Evolutionary conservation across 2,797 vertebrate species (phyloP).

Genomic region (Gadopsis bispinosus): DNA sequence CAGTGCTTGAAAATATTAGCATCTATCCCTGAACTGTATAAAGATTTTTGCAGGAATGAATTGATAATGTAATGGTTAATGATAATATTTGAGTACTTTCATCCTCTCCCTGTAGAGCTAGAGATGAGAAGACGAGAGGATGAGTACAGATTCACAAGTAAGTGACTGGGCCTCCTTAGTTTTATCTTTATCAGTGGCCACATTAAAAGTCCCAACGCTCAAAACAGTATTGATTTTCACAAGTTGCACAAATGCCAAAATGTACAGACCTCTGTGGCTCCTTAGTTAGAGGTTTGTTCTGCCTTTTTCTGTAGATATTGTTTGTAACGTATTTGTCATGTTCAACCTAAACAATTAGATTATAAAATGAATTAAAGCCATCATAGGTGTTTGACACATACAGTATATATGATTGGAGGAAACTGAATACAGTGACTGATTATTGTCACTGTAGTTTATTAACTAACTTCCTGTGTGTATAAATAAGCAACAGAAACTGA

Average conservation of each 20-base stretch:
- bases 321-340: not conserved
- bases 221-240: conserved; percentile 27
- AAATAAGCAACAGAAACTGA: conserved; percentile 1
- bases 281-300: not conserved
- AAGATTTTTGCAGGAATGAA: conserved; percentile 32
- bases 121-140: conserved; percentile 99
- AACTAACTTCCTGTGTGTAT: not conserved
- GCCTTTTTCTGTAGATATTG: conserved; percentile 11
- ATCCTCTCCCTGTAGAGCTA: conserved; percentile 95
- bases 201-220: conserved; percentile 35
- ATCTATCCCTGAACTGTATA: not conserved
- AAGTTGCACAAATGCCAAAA: conserved; percentile 84
- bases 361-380: not conserved
- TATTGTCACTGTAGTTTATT: not conserved
- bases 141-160: conserved; percentile 99
- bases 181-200: conserved; percentile 31
- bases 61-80: conserved; percentile 61
- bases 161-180: conserved; percentile 85
- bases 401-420: not conserved
- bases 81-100: conserved; percentile 81
- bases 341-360: not conserved
- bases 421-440: not conserved
- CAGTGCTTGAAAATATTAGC: no score
- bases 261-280: conserved; percentile 58
- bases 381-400: not conserved